phyloP scores from a whole-genome alignment of 2,888 invertebrate genomes.

The Lucinisca nassula region DNA sequence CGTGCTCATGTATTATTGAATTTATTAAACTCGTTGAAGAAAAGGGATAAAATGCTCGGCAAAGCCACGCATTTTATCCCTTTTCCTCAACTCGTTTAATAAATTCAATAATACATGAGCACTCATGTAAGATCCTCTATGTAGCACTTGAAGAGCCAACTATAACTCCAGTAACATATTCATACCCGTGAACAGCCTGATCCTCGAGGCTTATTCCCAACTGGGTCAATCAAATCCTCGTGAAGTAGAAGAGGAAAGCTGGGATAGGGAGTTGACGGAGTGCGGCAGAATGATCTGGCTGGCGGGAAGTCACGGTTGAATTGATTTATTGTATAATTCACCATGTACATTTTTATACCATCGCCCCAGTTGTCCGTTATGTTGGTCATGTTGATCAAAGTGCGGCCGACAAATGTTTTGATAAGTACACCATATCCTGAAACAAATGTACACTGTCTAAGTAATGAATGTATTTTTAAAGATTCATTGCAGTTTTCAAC shows the following conservation, averaged over 20 bases:
- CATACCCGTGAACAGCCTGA: constrained; percentile 47
- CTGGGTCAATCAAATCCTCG: constrained; percentile 73
- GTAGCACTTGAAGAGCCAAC: too few species aligned
- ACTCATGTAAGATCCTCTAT: too few species aligned
- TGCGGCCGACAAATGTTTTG: constrained; percentile 84
- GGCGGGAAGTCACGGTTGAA: constrained; percentile 80
- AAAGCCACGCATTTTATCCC: too few species aligned
- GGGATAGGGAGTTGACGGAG: constrained; percentile 57
- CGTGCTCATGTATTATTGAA: too few species aligned
- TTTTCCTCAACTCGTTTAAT: too few species aligned
- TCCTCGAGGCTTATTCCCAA: constrained; percentile 71
- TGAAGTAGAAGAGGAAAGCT: constrained; percentile 76
- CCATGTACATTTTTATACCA: constrained; percentile 86
- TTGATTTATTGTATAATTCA: constrained; percentile 80
- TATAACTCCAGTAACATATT: too few species aligned
- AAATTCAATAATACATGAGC: too few species aligned
- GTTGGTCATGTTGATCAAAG: constrained; percentile 83
- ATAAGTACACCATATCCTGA: constrained; percentile 87
- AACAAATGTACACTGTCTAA: too few species aligned
- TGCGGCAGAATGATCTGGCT: constrained; percentile 79
- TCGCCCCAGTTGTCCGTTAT: constrained; percentile 87
- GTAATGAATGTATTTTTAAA: too few species aligned
- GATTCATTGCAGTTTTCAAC: too few species aligned
- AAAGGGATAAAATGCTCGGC: too few species aligned
- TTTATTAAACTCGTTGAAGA: too few species aligned